Conservation (phyloP, 2,797 vertebrate species). For the Catharus ustulatus region DNA sequence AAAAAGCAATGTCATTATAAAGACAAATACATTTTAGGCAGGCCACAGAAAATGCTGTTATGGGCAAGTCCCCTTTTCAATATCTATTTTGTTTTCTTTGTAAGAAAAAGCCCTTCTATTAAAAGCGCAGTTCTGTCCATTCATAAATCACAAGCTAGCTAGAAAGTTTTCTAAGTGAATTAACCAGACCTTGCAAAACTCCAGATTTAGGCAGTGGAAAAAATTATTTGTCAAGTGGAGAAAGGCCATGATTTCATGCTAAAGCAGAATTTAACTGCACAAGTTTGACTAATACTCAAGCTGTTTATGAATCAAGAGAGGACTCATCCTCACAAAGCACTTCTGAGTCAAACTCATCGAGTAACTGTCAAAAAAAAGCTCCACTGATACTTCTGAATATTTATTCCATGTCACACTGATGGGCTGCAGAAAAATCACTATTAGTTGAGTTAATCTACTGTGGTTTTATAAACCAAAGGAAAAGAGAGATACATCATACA, state of each 20-base stretch:
- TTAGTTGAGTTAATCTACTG: neutral
- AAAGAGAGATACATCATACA: neutral
- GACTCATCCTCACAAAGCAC: neutral
- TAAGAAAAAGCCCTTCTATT: neutral
- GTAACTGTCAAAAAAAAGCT: neutral
- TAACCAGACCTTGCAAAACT: neutral
- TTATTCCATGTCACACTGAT: neutral
- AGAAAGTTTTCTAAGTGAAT: neutral
- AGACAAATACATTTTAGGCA: constrained; percentile 3
- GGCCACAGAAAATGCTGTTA: neutral
- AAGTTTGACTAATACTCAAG: neutral
- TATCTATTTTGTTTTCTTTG: neutral
- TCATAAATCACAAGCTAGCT: neutral
- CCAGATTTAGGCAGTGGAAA: neutral
- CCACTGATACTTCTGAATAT: neutral
- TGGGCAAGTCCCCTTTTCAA: neutral
- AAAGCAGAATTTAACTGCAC: neutral
- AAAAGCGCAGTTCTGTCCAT: neutral
- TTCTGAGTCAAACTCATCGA: neutral
- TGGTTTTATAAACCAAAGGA: neutral
- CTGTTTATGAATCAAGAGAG: neutral
- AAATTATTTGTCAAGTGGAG: neutral
- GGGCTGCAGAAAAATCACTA: neutral
- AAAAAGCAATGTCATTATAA: constrained; percentile 11
- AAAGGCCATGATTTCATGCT: neutral